Conservation (phyloP, 2,797 vertebrate species). For the Premnoplex brunnescens region DNA sequence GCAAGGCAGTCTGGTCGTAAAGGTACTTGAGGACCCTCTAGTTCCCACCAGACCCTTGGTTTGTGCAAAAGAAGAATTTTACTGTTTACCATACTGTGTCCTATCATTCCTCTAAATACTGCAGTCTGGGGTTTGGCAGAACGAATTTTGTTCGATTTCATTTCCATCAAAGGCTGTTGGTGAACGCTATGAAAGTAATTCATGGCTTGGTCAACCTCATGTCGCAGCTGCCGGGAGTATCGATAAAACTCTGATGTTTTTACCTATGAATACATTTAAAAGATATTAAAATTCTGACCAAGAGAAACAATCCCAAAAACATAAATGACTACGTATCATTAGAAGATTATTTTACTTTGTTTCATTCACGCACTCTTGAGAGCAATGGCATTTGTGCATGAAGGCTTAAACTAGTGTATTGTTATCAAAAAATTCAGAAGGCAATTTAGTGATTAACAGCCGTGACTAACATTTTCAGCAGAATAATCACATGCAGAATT, state of each 20-base stretch:
- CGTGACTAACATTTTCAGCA: slow-evolving; percentile 9
- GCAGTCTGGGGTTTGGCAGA: slow-evolving; percentile 95
- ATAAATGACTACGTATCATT: not conserved
- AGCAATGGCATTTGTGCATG: not conserved
- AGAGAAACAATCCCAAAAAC: slow-evolving; percentile 33
- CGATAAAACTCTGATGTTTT: slow-evolving; percentile 99
- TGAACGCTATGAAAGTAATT: slow-evolving; percentile 96
- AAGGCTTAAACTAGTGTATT: not conserved
- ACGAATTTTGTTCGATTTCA: slow-evolving; percentile 93
- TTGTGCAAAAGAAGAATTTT: slow-evolving; percentile 98
- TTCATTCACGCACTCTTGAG: slow-evolving; percentile 14
- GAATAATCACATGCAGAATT: not conserved
- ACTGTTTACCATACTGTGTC: slow-evolving; percentile 99
- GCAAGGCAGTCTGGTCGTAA: slow-evolving; percentile 95
- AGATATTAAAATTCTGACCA: slow-evolving; percentile 50
- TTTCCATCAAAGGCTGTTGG: slow-evolving; percentile 94
- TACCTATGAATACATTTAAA: slow-evolving; percentile 84
- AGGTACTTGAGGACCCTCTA: slow-evolving; percentile 97
- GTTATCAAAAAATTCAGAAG: slow-evolving; percentile 22
- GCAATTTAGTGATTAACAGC: not conserved
- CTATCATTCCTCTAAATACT: slow-evolving; percentile 98
- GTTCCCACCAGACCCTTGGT: slow-evolving; percentile 98
- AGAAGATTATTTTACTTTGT: not conserved
- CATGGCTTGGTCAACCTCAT: slow-evolving; percentile 95
- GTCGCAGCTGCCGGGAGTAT: slow-evolving; percentile 93